Conservation (phyloP, 2,113 vertebrate species). For the Onychostoma macrolepis region DNA sequence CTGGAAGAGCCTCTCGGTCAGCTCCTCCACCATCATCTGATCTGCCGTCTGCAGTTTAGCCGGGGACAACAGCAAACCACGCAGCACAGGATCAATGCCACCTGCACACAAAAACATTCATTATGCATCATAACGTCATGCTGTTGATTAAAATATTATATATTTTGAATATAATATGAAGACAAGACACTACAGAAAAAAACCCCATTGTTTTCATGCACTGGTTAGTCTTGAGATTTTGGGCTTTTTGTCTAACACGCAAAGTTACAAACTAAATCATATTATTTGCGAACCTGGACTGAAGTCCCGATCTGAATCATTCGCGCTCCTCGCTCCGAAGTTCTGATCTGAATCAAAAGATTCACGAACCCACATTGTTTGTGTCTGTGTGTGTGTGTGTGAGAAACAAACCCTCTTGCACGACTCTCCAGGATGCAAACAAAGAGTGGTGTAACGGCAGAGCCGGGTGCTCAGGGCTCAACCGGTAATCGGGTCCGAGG, state of each 20-base stretch:
- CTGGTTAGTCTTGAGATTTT: background rate
- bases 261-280: no score
- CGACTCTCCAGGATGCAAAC: constrained; percentile 80
- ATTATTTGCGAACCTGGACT: no score
- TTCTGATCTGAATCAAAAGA: no score
- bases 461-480: constrained; percentile 68
- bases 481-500: constrained; percentile 72
- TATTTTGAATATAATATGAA: background rate
- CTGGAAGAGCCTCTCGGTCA: constrained; percentile 80
- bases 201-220: background rate
- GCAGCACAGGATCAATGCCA: constrained; percentile 80
- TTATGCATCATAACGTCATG: background rate
- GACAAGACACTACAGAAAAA: background rate
- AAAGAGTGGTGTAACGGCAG: constrained; percentile 79
- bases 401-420: constrained; percentile 72
- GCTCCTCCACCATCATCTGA: constrained; percentile 84
- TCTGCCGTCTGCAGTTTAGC: constrained; percentile 79
- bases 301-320: no score
- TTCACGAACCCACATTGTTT: no score
- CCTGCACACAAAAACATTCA: constrained; percentile 59
- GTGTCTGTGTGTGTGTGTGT: no score
- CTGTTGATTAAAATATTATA: background rate
- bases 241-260: no score
- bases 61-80: constrained; percentile 75
- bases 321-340: no score